Percentiles rank a stretch among this genome's conserved stretches.
Evolutionary conservation across 2,797 vertebrate species (phyloP).

Genomic region (Gymnothorax reevesii): DNA sequence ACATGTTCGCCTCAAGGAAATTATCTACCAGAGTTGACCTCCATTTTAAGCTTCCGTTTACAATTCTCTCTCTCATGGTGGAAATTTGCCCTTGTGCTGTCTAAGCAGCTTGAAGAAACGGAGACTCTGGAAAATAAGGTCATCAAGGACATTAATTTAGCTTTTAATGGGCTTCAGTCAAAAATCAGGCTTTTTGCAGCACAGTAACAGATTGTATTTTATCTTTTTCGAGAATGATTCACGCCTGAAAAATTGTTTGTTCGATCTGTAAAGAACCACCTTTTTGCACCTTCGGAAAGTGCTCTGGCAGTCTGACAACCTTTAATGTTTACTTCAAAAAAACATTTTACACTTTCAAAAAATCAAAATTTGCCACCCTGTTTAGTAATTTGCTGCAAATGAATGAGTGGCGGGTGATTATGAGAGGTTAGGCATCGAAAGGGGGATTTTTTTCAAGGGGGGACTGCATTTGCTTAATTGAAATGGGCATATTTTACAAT

Average conservation of each 20-base stretch:
- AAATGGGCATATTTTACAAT: background rate
- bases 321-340: background rate
- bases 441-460: background rate
- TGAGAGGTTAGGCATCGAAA: too few relatives aligned
- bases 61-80: background rate
- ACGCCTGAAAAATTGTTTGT: background rate
- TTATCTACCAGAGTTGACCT: background rate
- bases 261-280: background rate
- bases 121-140: background rate
- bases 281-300: background rate
- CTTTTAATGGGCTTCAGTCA: background rate
- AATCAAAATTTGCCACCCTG: background rate
- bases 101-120: background rate
- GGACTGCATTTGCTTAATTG: background rate
- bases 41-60: background rate
- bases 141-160: background rate
- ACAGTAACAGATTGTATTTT: background rate
- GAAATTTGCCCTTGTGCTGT: background rate
- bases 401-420: too few relatives aligned
- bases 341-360: background rate
- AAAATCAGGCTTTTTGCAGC: background rate
- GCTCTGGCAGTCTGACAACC: background rate
- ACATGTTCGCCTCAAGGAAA: background rate
- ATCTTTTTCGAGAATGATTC: background rate
- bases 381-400: too few relatives aligned